Conservation (phyloP, 2,888 invertebrate genomes). For the Dicyrtomina minuta region DNA sequence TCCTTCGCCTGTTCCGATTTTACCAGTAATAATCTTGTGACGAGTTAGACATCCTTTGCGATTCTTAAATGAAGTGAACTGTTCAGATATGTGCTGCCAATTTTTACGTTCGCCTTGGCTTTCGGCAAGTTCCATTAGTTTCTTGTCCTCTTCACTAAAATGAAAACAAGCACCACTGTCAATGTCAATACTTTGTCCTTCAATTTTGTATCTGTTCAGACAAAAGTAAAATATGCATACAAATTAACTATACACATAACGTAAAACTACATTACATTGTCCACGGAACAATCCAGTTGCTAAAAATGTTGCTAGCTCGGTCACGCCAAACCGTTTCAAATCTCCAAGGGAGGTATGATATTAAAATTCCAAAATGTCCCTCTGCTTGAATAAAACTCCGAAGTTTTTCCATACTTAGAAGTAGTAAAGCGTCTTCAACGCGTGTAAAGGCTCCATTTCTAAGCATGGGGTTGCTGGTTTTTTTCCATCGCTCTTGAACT, state of each 20-base stretch:
- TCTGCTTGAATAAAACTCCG: slow-evolving; percentile 43
- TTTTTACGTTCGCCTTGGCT: slow-evolving; percentile 37
- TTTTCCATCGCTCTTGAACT: slow-evolving; percentile 48
- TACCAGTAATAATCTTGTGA: slow-evolving; percentile 42
- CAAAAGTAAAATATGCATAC: neutral
- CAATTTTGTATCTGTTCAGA: no score
- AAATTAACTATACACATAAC: neutral
- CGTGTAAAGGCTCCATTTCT: slow-evolving; percentile 46
- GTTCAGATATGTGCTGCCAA: slow-evolving; percentile 48
- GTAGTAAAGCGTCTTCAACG: slow-evolving; percentile 49
- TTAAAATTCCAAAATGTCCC: slow-evolving; percentile 47
- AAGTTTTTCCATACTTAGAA: slow-evolving; percentile 47
- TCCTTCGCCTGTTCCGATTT: slow-evolving; percentile 24
- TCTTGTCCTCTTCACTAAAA: slow-evolving; percentile 48
- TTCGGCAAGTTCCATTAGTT: slow-evolving; percentile 41
- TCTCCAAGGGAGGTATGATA: slow-evolving; percentile 50
- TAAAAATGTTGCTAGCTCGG: slow-evolving; percentile 48
- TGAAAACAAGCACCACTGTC: no score
- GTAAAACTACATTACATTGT: slow-evolving; percentile 43
- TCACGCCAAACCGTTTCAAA: slow-evolving; percentile 52
- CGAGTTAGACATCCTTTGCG: slow-evolving; percentile 51
- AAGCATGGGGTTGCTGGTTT: slow-evolving; percentile 45
- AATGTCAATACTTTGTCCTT: slow-evolving; percentile 51
- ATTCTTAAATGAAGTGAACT: slow-evolving; percentile 50
- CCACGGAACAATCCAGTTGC: slow-evolving; percentile 52